Conservation (phyloP, 2,113 vertebrate genomes). For the Varanus salvator region DNA sequence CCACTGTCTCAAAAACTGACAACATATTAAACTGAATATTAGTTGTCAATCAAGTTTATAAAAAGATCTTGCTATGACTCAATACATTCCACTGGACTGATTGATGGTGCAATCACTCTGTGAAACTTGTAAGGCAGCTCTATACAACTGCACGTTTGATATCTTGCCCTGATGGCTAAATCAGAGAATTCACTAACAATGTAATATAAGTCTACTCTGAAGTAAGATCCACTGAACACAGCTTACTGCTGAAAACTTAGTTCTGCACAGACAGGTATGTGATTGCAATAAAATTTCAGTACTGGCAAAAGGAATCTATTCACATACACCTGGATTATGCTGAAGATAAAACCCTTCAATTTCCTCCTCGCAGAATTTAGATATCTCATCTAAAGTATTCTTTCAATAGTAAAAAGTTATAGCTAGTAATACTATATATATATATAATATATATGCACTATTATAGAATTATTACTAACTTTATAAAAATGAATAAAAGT, state of each 20-base stretch:
- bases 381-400: neutral
- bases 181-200: neutral
- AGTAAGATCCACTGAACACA: too few relatives aligned
- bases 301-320: neutral
- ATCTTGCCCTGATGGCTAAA: neutral
- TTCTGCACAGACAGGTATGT: too few relatives aligned
- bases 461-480: too few relatives aligned
- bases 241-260: too few relatives aligned
- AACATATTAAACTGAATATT: neutral
- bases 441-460: too few relatives aligned
- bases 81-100: neutral
- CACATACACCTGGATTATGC: neutral
- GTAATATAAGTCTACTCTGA: too few relatives aligned
- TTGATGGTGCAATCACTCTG: neutral
- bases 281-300: too few relatives aligned
- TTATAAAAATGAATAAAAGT: neutral
- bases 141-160: neutral
- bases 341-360: neutral
- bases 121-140: neutral
- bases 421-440: neutral
- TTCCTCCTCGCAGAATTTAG: neutral
- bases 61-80: neutral
- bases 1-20: neutral
- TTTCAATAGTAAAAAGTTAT: neutral
- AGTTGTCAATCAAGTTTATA: neutral